A percentile compares a stretch with the other conserved stretches of the same genome.
phyloP scores from a whole-genome alignment of 1,140 invertebrate species.

The Hypothenemus hampei region DNA sequence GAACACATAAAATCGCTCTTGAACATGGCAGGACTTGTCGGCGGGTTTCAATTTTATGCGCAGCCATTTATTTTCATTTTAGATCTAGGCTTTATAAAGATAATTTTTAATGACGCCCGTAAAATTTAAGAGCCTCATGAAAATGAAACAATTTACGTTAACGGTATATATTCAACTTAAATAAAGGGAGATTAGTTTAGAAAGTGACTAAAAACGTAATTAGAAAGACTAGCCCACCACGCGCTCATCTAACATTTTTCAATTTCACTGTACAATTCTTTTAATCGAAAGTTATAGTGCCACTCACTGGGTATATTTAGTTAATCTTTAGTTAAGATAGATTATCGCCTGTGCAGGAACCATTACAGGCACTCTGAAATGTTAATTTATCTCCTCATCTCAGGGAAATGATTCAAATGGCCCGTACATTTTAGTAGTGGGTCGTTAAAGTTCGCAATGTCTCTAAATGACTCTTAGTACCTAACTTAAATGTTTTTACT shows the following conservation, averaged over 20 bases:
- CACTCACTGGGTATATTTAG: not conserved
- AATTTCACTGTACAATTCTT: not conserved
- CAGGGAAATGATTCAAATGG: slow-evolving; percentile 8
- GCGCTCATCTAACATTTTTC: not conserved
- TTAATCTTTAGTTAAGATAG: not conserved
- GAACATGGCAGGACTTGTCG: not conserved
- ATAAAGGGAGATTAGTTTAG: not conserved
- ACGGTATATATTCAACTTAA: not conserved
- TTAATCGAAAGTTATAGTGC: not conserved
- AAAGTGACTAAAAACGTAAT: not conserved
- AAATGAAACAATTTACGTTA: slow-evolving; percentile 3
- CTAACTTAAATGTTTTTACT: slow-evolving; percentile 14
- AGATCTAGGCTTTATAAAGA: not conserved
- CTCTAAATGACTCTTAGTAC: slow-evolving; percentile 1
- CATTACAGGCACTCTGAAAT: slow-evolving; percentile 5
- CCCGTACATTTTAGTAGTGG: slow-evolving; percentile 7
- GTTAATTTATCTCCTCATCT: slow-evolving; percentile 14
- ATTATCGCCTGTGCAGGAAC: not conserved
- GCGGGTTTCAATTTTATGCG: not conserved
- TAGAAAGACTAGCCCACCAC: not conserved
- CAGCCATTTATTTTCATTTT: not conserved
- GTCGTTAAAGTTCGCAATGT: slow-evolving; percentile 12
- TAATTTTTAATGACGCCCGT: not conserved
- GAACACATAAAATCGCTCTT: too few species aligned
- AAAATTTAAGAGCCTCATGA: not conserved